Conservation (phyloP, 2,797 vertebrate genomes). For the Lagocephalus sceleratus region DNA sequence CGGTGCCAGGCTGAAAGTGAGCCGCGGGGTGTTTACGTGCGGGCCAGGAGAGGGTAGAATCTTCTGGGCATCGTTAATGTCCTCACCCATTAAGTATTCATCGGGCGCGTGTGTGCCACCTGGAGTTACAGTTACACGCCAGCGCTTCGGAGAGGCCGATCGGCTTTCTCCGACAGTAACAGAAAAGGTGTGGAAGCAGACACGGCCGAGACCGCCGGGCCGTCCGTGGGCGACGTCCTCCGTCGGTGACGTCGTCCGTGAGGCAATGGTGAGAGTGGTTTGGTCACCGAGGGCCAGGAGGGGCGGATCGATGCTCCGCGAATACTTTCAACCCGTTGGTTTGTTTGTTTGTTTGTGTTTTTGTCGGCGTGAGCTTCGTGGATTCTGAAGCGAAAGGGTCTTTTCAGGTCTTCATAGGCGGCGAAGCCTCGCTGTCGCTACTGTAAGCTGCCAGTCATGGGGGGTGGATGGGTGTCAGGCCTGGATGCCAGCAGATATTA, state of each 20-base stretch:
- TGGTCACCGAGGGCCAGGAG: background rate
- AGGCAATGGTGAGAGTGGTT: background rate
- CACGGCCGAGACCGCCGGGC: constrained; percentile 21
- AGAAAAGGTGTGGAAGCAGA: constrained; percentile 71
- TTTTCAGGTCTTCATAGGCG: constrained; percentile 21
- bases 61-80: constrained; percentile 79
- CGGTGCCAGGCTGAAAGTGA: constrained; percentile 71
- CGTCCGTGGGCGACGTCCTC: background rate
- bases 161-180: constrained; percentile 76
- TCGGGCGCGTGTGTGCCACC: constrained; percentile 79
- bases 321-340: background rate
- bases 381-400: constrained; percentile 40
- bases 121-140: constrained; percentile 81
- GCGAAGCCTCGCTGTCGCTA: constrained; percentile 34
- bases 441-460: constrained; percentile 28
- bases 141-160: constrained; percentile 72
- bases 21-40: constrained; percentile 76
- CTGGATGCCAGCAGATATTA: constrained; percentile 67
- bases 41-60: constrained; percentile 73
- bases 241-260: background rate
- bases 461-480: constrained; percentile 51
- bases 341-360: background rate
- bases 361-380: constrained; percentile 2
- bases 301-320: background rate
- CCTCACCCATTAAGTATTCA: constrained; percentile 81